Percentiles rank a stretch among this genome's conserved stretches.
phyloP scores from a whole-genome alignment of 2,113 vertebrate genomes.

The Phalacrocorax carbo region DNA sequence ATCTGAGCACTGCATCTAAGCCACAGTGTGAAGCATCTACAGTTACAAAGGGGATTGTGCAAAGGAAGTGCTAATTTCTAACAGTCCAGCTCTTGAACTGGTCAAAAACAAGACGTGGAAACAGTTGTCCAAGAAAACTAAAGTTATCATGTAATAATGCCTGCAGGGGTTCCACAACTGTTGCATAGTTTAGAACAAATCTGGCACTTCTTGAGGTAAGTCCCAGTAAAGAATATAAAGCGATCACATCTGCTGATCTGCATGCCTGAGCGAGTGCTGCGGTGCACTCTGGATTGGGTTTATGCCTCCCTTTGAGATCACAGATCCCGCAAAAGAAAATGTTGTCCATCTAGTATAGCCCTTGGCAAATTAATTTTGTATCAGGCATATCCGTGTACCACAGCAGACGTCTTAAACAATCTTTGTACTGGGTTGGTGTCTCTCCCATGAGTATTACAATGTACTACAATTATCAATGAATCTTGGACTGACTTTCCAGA shows the following conservation, averaged over 20 bases:
- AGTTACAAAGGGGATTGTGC: background rate
- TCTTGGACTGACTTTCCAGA: background rate
- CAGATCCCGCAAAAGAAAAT: background rate
- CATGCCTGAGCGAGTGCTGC: background rate
- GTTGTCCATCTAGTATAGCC: background rate
- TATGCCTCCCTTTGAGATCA: conserved; percentile 26
- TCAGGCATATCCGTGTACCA: background rate
- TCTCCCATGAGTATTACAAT: background rate
- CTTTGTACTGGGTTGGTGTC: background rate
- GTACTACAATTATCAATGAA: background rate
- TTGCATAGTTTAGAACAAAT: conserved; percentile 50
- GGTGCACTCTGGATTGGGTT: background rate
- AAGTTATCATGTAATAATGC: conserved; percentile 46
- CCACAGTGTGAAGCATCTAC: background rate
- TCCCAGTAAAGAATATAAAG: conserved; percentile 29
- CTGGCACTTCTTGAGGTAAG: conserved; percentile 40
- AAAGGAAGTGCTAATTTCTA: conserved; percentile 33
- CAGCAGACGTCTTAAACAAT: background rate
- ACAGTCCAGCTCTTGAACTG: conserved; percentile 2
- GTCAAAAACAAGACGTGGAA: conserved; percentile 32
- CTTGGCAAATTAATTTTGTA: background rate
- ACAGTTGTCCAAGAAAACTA: background rate
- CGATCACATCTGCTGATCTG: conserved; percentile 17
- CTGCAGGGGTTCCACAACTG: conserved; percentile 40
- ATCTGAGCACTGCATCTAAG: background rate